Conservation (phyloP, 2,888 invertebrate species). For the Erpobdella octoculata region DNA sequence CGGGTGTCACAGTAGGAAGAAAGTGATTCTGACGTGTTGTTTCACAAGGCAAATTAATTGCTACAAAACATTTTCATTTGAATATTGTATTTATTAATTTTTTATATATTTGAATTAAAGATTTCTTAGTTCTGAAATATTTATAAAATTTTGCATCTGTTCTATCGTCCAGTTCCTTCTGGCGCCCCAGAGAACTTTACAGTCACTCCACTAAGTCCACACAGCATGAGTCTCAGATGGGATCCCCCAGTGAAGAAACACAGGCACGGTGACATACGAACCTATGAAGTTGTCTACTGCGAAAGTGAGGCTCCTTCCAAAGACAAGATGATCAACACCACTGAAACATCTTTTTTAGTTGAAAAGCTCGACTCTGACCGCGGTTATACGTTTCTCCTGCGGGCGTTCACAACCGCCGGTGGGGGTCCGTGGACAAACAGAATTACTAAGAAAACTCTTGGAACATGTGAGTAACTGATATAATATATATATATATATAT, state of each 20-base stretch:
- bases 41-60: too few relatives aligned
- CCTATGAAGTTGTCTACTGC: slow-evolving; percentile 79
- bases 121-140: too few relatives aligned
- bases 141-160: too few relatives aligned
- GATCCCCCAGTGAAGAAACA: slow-evolving; percentile 65
- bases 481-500: too few relatives aligned
- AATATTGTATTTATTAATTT: too few relatives aligned
- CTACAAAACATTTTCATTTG: too few relatives aligned
- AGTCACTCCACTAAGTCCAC: slow-evolving; percentile 77
- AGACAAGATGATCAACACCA: slow-evolving; percentile 46
- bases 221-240: slow-evolving; percentile 53
- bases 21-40: too few relatives aligned
- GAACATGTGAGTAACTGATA: too few relatives aligned
- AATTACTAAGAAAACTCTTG: slow-evolving; percentile 55
- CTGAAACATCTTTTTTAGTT: slow-evolving; percentile 41
- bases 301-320: slow-evolving; percentile 57
- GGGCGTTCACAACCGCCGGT: slow-evolving; percentile 82
- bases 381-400: slow-evolving; percentile 82
- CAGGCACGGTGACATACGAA: slow-evolving; percentile 63
- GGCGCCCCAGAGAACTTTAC: slow-evolving; percentile 56
- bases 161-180: slow-evolving; percentile 52
- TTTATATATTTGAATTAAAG: too few relatives aligned
- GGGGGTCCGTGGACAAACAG: slow-evolving; percentile 84
- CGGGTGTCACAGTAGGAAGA: too few relatives aligned
- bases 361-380: slow-evolving; percentile 74